Evolutionary conservation across 2,797 vertebrate genomes (phyloP), one percentile per base, ranked within the genome.

Genomic region (Rhynchonycteris naso): DNA sequence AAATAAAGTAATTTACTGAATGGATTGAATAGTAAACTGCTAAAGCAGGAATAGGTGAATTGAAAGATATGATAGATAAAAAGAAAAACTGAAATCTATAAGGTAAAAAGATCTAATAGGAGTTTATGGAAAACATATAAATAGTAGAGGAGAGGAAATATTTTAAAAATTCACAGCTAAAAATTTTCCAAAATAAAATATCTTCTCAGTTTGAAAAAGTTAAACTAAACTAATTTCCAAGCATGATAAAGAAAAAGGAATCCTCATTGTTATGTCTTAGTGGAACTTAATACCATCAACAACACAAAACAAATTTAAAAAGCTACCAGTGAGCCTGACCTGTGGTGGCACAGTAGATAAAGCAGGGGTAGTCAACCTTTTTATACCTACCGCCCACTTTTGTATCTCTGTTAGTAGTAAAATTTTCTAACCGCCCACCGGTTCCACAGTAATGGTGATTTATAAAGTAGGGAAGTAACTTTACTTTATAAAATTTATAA

Each of bases 211-310:
- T 66, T 86, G n/a, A 93, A 89, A 38, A 59, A 82, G 33, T 52
- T 86, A 76, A 85, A 83, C 71, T 86, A 76, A 85, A 83, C 71
- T 38, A 72, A 88, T 90, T 90, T 68, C 33, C 63, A 83, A 50
- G 68, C 24, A 33, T 33, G 30, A 61, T 28, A 81, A 65, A 86
- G 68, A 66, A 74, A 87, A 93, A 88, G n/a, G 14, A 85, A 75
- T 79, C 33, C 28, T 86, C 38, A 59, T 22, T 84, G 11, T 84
- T 91, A 56, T 19, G 5, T 94, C 80, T 82, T 65, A 33, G 14
- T 90, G 87, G 47, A 75, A 88, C 21, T 71, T 92, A 35, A 54
- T 75, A 65, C 5, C 24, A 81, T 56, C 74, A 71, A 58, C 30
- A 61, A 83, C 16, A 85, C 12, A 59, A 26, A 2, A 82, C 71